phyloP scores from a whole-genome alignment of 2,113 vertebrate genomes.

The Origma solitaria region DNA sequence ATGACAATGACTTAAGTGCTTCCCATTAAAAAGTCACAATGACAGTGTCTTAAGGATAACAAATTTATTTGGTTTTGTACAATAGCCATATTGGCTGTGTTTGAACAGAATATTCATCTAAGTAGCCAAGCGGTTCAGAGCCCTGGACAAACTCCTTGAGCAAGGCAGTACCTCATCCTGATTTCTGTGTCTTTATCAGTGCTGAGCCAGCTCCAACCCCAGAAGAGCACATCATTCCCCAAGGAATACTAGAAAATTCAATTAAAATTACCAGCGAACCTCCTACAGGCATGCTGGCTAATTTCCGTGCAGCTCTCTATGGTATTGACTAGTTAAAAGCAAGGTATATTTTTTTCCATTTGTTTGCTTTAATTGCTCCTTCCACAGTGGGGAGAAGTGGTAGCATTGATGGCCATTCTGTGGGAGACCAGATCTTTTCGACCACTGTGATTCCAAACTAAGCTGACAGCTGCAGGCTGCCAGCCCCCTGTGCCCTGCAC shows the following conservation, averaged over 20 bases:
- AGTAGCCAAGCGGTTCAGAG: conserved; percentile 75
- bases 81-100: background rate
- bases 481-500: background rate
- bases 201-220: conserved; percentile 69
- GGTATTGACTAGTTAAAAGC: conserved; percentile 78
- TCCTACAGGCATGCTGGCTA: conserved; percentile 76
- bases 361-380: background rate
- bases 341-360: background rate
- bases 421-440: background rate
- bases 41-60: background rate
- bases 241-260: conserved; percentile 77
- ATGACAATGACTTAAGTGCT: background rate
- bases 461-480: background rate
- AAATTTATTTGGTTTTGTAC: background rate
- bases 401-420: background rate
- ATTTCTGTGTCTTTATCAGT: conserved; percentile 80
- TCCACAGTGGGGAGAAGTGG: background rate
- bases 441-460: background rate
- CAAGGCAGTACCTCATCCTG: conserved; percentile 63
- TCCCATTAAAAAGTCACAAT: background rate
- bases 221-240: conserved; percentile 76
- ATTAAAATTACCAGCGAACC: conserved; percentile 83
- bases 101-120: conserved; percentile 77
- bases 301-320: conserved; percentile 74
- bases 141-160: conserved; percentile 76